Base-by-base conservation (phyloP, 2,113 vertebrate species). In the Rhinopithecus roxellana region DNA sequence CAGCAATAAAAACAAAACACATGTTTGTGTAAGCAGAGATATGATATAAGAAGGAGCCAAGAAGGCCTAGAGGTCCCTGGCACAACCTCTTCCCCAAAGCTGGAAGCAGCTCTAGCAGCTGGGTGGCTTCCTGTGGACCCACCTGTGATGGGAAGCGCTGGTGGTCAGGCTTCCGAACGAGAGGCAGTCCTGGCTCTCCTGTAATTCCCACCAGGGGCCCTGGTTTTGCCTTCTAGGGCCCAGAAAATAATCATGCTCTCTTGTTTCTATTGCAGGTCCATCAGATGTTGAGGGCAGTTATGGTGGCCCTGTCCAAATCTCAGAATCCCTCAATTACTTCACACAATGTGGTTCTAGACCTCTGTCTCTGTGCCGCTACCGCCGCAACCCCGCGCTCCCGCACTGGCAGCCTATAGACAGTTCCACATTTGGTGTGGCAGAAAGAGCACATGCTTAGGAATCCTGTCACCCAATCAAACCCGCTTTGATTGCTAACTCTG, bases 141-240 rank as follows among this genome's bases (percentile, higher is more conserved):
- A 4, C 7, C 32, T 22, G 1, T 1, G 8, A 35, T 17, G 75
- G 50, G 69, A 40, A 72, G 57, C 0, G 8, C 5, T 23, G 0
- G 5, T 2, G 6, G 20, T 38, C 0, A 2, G 30, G 50, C 82
- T 67, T 35, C 79, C 1, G 3, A 2, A 0, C 2, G 2, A 0
- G 5, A 8, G 35, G 22, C 78, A 6, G 9, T n/a, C 7, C 18
- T 30, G 13, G 55, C 57, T 5, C 32, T 35, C 30, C 32, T 23
- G 8, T 23, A 9, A 30, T 22, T 57, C 55, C n/a, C 23, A 17
- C 25, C 14, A 2, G 2, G 25, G 38, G 43, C 23, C n/a, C n/a
- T 48, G 9, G 30, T 55, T 64, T 55, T 43, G 52, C 13, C 27
- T 25, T 52, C 13, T 12, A 43, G 74, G 50, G 50, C 5, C 81